These are phyloP conservation scores for Diadophis punctatus DNA, from an alignment of 2,113 vertebrate genomes.

Conservation along the genomic window DNA sequence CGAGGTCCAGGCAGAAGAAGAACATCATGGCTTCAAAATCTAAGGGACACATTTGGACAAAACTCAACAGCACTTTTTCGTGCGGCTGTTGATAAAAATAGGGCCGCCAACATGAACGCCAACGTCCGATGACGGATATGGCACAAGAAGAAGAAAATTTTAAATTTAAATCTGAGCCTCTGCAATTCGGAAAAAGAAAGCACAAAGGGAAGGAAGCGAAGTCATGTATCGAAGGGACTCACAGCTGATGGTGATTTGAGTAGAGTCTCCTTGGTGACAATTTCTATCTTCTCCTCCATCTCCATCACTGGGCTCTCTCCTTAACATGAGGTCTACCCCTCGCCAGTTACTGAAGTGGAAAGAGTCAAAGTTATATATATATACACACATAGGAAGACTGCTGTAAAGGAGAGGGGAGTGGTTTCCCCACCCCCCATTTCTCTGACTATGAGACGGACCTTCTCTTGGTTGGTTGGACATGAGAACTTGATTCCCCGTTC, in stretches of 20 bases:
- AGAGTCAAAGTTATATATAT: not conserved
- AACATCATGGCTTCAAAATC: no score
- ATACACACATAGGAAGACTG: not conserved
- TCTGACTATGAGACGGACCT: not conserved
- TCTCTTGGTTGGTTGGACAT: not conserved
- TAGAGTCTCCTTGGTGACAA: not conserved
- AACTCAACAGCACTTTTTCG: no score
- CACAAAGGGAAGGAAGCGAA: no score
- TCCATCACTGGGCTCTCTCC: not conserved
- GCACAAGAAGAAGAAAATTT: no score
- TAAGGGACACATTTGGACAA: no score
- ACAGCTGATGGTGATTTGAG: not conserved
- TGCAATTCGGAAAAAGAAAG: not conserved
- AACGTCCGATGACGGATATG: no score
- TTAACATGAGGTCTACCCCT: not conserved
- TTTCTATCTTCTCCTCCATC: not conserved
- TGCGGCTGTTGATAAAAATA: no score
- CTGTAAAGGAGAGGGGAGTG: not conserved
- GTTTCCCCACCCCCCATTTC: rapidly evolving
- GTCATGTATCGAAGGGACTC: not conserved
- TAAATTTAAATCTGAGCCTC: not conserved
- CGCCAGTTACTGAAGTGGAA: not conserved
- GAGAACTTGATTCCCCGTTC: not conserved
- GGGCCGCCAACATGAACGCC: no score
- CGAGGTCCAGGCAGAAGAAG: no score